A percentile compares a stretch with the other conserved stretches of the same genome.
These are phyloP conservation scores for Sapayoa aenigma DNA, from an alignment of 2,113 vertebrate genomes.

Conservation along the genomic window DNA sequence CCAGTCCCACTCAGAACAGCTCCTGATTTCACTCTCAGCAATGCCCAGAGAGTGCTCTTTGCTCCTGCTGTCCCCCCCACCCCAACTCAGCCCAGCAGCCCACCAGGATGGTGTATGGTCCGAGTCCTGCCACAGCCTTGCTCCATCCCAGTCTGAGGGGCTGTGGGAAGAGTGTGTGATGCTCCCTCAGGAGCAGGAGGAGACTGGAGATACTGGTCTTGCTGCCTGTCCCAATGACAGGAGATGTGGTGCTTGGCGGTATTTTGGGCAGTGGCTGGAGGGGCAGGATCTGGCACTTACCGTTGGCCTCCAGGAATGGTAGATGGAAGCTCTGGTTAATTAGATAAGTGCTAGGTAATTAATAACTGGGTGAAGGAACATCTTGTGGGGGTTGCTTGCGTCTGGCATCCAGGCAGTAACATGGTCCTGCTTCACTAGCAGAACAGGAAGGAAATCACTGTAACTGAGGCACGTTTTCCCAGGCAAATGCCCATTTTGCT, in stretches of 20 bases:
- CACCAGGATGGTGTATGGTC: fast-evolving
- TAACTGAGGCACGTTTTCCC: not conserved
- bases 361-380: not conserved
- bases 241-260: not conserved
- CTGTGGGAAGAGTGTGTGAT: fast-evolving
- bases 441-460: not conserved
- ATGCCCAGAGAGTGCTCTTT: not conserved
- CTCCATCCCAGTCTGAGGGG: too few species aligned
- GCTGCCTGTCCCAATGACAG: not conserved
- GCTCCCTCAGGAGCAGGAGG: not conserved
- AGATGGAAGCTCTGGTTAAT: conserved; percentile 37
- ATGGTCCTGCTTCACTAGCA: fast-evolving
- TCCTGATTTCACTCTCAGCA: not conserved
- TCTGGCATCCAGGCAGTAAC: not conserved
- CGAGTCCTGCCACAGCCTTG: not conserved
- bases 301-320: conserved; percentile 1
- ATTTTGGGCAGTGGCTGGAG: not conserved
- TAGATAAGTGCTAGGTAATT: conserved; percentile 21
- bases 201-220: not conserved
- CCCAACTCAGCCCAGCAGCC: not conserved
- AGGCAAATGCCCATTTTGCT: not conserved
- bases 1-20: not conserved
- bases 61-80: not conserved
- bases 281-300: not conserved
- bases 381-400: not conserved